phyloP scores from a whole-genome alignment of 2,888 invertebrate genomes.

The Cheilosia pagana region DNA sequence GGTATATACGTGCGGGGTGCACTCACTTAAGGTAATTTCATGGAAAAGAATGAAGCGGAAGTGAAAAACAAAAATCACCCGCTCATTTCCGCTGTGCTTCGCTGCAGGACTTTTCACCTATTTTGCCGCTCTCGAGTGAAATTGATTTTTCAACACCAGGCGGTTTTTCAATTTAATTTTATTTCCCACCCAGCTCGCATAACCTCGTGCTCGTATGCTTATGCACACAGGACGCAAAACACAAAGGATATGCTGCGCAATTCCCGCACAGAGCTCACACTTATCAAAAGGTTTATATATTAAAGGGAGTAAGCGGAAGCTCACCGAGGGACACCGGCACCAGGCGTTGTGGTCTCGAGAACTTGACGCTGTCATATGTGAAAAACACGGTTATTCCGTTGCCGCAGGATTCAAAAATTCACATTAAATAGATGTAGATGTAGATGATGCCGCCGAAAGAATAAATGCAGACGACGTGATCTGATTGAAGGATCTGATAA shows the following conservation, averaged over 20 bases:
- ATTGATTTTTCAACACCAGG: constrained; percentile 54
- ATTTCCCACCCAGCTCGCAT: constrained; percentile 38
- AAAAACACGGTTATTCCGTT: constrained; percentile 2
- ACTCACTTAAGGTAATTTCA: constrained; percentile 69
- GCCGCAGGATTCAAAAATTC: constrained; percentile 21
- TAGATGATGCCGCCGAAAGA: constrained; percentile 3
- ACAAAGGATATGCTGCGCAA: constrained; percentile 52
- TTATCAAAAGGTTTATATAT: constrained; percentile 5
- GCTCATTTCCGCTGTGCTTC: constrained; percentile 49
- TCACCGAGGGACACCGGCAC: not conserved
- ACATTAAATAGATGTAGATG: not conserved
- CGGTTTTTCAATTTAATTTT: constrained; percentile 52
- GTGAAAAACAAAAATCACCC: constrained; percentile 41
- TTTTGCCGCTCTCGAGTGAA: constrained; percentile 2
- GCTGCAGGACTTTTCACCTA: constrained; percentile 55
- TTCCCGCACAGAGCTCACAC: constrained; percentile 16
- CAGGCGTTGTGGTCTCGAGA: constrained; percentile 16
- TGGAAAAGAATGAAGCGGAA: constrained; percentile 22
- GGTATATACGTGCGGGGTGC: constrained; percentile 22
- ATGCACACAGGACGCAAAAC: constrained; percentile 23
- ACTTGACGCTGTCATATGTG: constrained; percentile 11
- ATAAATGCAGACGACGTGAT: constrained; percentile 58
- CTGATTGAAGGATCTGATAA: constrained; percentile 63
- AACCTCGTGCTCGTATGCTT: constrained; percentile 4
- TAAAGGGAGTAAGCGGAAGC: constrained; percentile 22